A percentile compares a stretch with the other conserved stretches of the same genome.
Conservation (phyloP, 2,797 vertebrate species). For the Thalassophryne amazonica region DNA sequence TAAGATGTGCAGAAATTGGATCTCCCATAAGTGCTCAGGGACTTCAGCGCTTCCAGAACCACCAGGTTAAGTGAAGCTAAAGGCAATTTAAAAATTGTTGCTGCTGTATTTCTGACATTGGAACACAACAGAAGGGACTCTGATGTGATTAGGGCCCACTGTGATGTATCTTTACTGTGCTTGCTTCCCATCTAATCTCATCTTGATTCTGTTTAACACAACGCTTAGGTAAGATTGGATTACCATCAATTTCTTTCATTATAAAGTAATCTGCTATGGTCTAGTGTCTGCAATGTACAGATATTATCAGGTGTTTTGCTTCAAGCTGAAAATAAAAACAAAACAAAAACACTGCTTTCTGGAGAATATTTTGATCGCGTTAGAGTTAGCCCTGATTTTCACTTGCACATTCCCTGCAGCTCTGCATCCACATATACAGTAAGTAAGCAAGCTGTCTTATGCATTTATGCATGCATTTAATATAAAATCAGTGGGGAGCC, state of each 20-base stretch:
- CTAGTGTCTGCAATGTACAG: conserved; percentile 14
- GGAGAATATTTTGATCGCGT: conserved; percentile 8
- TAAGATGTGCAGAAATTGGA: conserved; percentile 39
- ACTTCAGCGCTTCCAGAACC: conserved; percentile 27
- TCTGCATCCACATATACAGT: conserved; percentile 29
- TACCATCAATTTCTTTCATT: conserved; percentile 43
- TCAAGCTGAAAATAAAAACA: too few species aligned
- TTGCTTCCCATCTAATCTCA: conserved; percentile 54
- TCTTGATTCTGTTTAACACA: conserved; percentile 52
- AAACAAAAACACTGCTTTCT: too few species aligned
- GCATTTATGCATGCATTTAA: conserved; percentile 3
- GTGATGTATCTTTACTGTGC: conserved; percentile 47
- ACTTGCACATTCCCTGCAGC: conserved; percentile 5
- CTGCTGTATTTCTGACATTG: conserved; percentile 59
- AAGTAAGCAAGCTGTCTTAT: conserved; percentile 46
- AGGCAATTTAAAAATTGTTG: conserved; percentile 60
- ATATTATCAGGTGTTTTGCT: conserved; percentile 18
- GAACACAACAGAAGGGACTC: conserved; percentile 43
- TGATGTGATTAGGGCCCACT: conserved; percentile 62
- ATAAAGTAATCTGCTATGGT: conserved; percentile 27
- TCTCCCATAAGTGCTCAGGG: conserved; percentile 44
- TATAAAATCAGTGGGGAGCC: conserved; percentile 5
- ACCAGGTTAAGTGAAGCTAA: conserved; percentile 53
- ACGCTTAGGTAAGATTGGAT: conserved; percentile 41
- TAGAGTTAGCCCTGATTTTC: not conserved